Percentiles rank a stretch among this genome's conserved stretches.
Evolutionary conservation across 1,140 invertebrate genomes (phyloP).

Genomic region (Physella acuta): DNA sequence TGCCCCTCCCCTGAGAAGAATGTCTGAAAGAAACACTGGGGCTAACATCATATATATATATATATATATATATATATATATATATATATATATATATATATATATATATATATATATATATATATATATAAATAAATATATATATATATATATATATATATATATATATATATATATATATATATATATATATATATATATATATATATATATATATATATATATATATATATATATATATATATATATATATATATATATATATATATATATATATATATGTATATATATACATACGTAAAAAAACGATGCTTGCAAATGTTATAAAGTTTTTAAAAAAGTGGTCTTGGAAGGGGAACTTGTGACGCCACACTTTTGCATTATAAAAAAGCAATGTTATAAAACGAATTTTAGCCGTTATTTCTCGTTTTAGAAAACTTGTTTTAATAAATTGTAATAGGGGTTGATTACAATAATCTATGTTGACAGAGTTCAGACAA

Average conservation of each 20-base stretch:
- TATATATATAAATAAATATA: not conserved
- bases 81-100: not conserved
- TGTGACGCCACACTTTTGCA: no score
- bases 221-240: not conserved
- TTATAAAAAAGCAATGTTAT: no score
- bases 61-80: not conserved
- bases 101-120: not conserved
- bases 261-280: constrained; percentile 8
- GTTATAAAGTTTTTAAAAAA: no score
- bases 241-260: not conserved
- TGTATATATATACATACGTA: constrained; percentile 7
- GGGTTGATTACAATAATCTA: no score
- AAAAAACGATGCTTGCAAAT: no score
- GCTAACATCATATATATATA: not conserved
- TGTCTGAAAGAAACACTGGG: not conserved
- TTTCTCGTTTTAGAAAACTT: no score
- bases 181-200: not conserved
- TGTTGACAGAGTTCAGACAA: no score
- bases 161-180: not conserved
- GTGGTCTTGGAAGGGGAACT: no score
- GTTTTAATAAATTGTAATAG: no score
- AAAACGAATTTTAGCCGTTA: no score
- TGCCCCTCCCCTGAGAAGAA: no score
- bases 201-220: not conserved
- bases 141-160: not conserved